phyloP scores from a whole-genome alignment of 2,888 invertebrate species.

The Parnassius orleans region DNA sequence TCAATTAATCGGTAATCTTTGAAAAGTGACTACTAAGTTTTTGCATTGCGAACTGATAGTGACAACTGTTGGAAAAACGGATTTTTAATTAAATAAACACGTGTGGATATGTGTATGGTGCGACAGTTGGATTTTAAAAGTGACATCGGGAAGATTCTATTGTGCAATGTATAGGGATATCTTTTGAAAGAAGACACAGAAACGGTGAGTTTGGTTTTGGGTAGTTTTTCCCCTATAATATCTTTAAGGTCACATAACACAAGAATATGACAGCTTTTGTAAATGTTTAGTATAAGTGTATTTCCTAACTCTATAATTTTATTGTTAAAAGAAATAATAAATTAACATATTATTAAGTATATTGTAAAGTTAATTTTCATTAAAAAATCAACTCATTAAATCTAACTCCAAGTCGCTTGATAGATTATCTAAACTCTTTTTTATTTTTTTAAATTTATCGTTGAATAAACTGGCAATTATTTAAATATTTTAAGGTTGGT shows the following conservation, averaged over 20 bases:
- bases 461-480: not conserved
- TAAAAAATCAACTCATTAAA: too few relatives aligned
- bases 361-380: too few relatives aligned
- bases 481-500: not conserved
- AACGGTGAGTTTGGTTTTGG: slow-evolving; percentile 54
- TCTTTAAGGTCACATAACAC: too few relatives aligned
- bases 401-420: too few relatives aligned
- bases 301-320: too few relatives aligned
- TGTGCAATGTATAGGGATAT: slow-evolving; percentile 66
- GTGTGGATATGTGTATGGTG: slow-evolving; percentile 46
- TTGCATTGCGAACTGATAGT: slow-evolving; percentile 29
- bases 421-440: too few relatives aligned
- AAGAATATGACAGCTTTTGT: too few relatives aligned
- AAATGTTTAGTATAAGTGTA: too few relatives aligned
- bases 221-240: too few relatives aligned
- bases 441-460: not conserved
- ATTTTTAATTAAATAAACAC: slow-evolving; percentile 35
- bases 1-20: slow-evolving; percentile 26
- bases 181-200: slow-evolving; percentile 51
- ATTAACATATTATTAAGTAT: too few relatives aligned
- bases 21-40: slow-evolving; percentile 24
- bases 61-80: not conserved
- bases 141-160: slow-evolving; percentile 48
- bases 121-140: slow-evolving; percentile 55
- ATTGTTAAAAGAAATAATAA: too few relatives aligned